Conservation (phyloP, 1,140 invertebrate species). For the Conus betulinus region DNA sequence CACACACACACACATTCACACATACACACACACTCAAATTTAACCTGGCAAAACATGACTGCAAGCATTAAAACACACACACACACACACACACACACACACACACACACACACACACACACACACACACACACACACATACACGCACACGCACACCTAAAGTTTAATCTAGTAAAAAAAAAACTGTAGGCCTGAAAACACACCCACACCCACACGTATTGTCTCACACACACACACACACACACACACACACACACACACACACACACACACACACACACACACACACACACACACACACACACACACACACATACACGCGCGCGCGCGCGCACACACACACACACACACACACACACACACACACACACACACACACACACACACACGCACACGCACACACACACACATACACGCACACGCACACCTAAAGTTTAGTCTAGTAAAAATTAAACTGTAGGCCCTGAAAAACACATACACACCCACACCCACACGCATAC, state of each 20-base stretch:
- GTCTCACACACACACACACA: not conserved
- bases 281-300: not conserved
- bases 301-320: not conserved
- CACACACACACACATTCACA: constrained; percentile 9
- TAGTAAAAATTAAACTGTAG: no score
- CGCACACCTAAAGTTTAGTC: not conserved
- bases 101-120: no score
- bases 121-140: no score
- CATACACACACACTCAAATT: not conserved
- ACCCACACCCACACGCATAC: no score
- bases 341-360: not conserved
- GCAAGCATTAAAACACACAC: no score
- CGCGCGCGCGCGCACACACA: not conserved
- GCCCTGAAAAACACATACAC: no score
- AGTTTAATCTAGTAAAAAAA: no score
- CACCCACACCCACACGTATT: no score
- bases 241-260: constrained; percentile 2
- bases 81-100: no score
- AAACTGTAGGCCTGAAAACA: no score
- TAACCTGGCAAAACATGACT: not conserved
- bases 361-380: not conserved
- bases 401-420: not conserved
- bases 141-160: no score
- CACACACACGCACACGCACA: not conserved
- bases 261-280: not conserved